Evolutionary conservation across 2,797 vertebrate genomes (phyloP).

Genomic region (Artibeus jamaicensis): DNA sequence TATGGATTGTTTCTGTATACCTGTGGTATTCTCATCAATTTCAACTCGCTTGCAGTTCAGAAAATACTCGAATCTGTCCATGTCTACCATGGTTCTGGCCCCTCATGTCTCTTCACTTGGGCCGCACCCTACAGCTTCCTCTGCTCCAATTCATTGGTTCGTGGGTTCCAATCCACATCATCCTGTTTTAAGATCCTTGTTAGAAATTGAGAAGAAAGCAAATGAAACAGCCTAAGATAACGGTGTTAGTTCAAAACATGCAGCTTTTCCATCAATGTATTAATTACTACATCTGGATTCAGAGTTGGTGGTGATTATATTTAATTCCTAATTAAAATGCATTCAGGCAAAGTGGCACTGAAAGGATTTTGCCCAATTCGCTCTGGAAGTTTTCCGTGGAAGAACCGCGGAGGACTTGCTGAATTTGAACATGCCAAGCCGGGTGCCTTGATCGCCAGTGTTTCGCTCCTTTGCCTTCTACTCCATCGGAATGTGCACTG

Average conservation of each 20-base stretch:
- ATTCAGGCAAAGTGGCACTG: background rate
- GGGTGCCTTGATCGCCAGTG: background rate
- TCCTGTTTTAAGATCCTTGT: background rate
- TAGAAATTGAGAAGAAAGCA: background rate
- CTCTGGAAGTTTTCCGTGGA: background rate
- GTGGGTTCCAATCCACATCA: background rate
- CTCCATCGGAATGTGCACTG: background rate
- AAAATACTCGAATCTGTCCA: background rate
- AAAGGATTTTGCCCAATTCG: background rate
- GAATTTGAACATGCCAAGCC: background rate
- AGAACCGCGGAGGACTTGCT: background rate
- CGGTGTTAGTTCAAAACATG: background rate
- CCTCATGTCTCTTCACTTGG: background rate
- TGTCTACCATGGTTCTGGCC: background rate
- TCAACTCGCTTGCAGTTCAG: background rate
- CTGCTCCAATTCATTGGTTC: background rate
- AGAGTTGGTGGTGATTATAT: background rate
- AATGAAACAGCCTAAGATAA: background rate
- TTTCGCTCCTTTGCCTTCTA: background rate
- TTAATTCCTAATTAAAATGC: constrained; percentile 37
- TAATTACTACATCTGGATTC: background rate
- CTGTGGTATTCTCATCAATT: background rate
- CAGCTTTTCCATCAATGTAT: background rate
- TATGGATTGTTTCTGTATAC: background rate
- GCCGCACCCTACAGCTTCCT: background rate